Percentiles rank a stretch among this genome's conserved stretches.
Evolutionary conservation across 2,888 invertebrate species (phyloP).

Genomic region (Napeogenes inachia): DNA sequence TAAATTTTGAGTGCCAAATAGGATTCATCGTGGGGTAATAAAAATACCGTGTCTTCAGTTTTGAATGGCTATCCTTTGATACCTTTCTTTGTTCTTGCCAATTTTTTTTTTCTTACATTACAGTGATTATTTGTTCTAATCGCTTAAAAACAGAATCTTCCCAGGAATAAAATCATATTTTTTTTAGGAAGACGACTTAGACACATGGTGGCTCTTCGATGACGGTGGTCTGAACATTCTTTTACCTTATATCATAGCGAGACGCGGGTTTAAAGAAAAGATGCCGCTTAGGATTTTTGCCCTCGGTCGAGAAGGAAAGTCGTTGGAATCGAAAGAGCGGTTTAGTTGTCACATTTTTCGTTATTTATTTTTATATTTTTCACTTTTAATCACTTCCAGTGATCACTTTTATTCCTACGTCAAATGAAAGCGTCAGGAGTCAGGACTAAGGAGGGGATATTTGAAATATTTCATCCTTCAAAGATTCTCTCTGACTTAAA

Average conservation of each 20-base stretch:
- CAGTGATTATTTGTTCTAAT: background rate
- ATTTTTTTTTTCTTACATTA: background rate
- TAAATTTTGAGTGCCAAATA: too few species aligned
- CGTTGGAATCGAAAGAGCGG: constrained; percentile 20
- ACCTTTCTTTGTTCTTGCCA: background rate
- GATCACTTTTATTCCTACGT: too few species aligned
- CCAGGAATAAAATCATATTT: too few species aligned
- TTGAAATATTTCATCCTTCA: too few species aligned
- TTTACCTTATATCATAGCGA: constrained; percentile 84
- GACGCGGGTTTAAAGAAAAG: constrained; percentile 50
- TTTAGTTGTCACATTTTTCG: background rate
- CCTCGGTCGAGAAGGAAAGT: constrained; percentile 19
- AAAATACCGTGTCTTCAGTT: too few species aligned
- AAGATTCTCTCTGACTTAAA: too few species aligned
- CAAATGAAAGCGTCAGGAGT: too few species aligned
- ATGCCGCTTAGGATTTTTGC: constrained; percentile 31
- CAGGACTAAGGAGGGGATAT: too few species aligned
- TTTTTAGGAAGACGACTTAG: constrained; percentile 82
- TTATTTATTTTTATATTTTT: too few species aligned
- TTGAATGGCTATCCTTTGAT: too few species aligned
- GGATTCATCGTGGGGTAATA: too few species aligned
- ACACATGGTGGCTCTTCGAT: constrained; percentile 95
- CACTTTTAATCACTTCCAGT: too few species aligned
- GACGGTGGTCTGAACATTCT: constrained; percentile 87
- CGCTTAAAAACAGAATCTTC: background rate